Evolutionary conservation across 2,113 vertebrate species (phyloP), one percentile per base, ranked within the genome.

Genomic region (Rousettus leschenaultii): DNA sequence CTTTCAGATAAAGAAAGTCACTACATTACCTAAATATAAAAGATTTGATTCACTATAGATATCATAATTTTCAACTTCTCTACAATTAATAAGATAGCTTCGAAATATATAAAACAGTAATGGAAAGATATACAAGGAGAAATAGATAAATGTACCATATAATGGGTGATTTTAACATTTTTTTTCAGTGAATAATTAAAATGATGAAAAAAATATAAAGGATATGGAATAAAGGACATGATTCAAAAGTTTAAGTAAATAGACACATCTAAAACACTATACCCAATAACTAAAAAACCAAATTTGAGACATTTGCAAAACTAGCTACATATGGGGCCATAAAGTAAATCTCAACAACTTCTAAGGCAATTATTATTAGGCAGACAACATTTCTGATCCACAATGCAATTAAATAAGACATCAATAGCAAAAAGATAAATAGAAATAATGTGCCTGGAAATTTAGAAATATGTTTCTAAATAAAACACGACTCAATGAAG

Each of bases 401-500:
- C 3, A 51, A 28, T 77, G 38, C 43, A 87, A 92, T 93, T 79
- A 94, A 33, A n/a, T 70, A 77, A 94, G 43, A 61, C 1, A 86
- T 65, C 13, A 71, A 6, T 28, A 96, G 45, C 33, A 80, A 77
- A 96, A 95, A 93, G 8, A 59, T 18, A 43, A 55, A 55, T 3
- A 88, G 33, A 94, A 89, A 57, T 61, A 53, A 85, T 70, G 66
- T 87, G 26, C 63, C 88, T 91, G 61, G 28, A 91, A 92, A 91
- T 70, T 78, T 38, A 94, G 55, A 65, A 78, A 85, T 40, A 70
- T 63, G 40, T 45, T 35, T 40, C 26, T 73, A 87, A 77, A n/a
- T 63, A 95, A 70, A 53, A 68, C 26, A 68, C 13, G 16, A 95
- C 28, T 70, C 73, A 91, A 82, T 70, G 43, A 86, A 93, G 33